These are phyloP conservation scores for Aleiodes alternator DNA, from an alignment of 2,888 invertebrate genomes.

Conservation along the genomic window DNA sequence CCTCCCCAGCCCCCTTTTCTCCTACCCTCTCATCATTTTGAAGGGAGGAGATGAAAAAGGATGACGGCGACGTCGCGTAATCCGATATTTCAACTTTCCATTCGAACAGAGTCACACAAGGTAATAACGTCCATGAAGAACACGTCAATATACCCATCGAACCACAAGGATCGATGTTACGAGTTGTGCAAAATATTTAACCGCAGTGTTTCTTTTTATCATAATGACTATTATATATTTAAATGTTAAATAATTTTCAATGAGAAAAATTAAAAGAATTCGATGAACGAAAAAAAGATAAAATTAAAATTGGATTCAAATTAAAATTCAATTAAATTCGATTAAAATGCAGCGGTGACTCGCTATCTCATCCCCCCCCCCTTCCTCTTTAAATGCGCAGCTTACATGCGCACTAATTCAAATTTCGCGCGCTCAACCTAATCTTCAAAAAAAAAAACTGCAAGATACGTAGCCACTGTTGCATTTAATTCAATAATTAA, in stretches of 20 bases:
- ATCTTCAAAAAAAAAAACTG: too few relatives aligned
- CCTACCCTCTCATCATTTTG: not conserved
- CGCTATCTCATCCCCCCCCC: too few relatives aligned
- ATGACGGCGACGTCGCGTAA: constrained; percentile 34
- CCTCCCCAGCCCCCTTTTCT: not conserved
- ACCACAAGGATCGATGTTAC: constrained; percentile 47
- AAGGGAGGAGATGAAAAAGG: not conserved
- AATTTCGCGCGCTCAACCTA: too few relatives aligned
- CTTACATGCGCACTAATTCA: too few relatives aligned
- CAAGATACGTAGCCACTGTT: too few relatives aligned
- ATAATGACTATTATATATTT: not conserved
- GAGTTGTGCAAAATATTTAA: constrained; percentile 35
- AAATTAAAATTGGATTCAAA: constrained; percentile 45
- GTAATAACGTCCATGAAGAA: constrained; percentile 37
- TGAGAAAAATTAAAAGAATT: constrained; percentile 26
- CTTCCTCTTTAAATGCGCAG: too few relatives aligned
- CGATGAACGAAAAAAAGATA: constrained; percentile 48
- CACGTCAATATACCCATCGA: constrained; percentile 45
- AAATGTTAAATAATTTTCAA: not conserved
- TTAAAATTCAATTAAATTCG: constrained; percentile 45
- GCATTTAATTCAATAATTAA: too few relatives aligned
- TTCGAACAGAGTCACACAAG: constrained; percentile 41
- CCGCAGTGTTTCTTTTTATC: constrained; percentile 6
- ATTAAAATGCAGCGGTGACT: too few relatives aligned
- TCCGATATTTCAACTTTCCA: constrained; percentile 34